Evolutionary conservation across 2,888 invertebrate species (phyloP).

Genomic region (Anthophora plumipes): DNA sequence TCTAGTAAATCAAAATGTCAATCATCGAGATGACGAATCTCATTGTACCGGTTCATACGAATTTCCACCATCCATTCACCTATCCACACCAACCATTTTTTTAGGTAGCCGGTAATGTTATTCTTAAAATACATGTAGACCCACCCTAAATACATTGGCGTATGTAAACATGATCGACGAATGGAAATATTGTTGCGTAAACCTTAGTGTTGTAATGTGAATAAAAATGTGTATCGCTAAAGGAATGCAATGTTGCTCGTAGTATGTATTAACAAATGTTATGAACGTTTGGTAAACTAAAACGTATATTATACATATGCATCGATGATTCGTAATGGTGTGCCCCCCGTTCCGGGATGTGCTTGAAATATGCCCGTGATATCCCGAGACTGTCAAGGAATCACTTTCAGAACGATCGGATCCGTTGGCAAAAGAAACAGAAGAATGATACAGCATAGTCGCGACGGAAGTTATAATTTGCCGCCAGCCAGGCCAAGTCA

Average conservation of each 20-base stretch:
- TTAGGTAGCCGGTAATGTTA: constrained; percentile 26
- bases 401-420: constrained; percentile 83
- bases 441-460: constrained; percentile 79
- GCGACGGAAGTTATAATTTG: constrained; percentile 82
- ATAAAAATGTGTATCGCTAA: constrained; percentile 55
- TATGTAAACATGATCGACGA: constrained; percentile 25
- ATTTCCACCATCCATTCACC: constrained; percentile 7
- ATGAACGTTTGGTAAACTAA: constrained; percentile 55
- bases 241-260: constrained; percentile 61
- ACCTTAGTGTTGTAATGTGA: constrained; percentile 26
- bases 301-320: constrained; percentile 41
- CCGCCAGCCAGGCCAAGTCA: constrained; percentile 75
- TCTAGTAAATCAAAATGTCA: constrained; percentile 9
- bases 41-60: constrained; percentile 9
- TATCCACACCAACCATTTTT: background rate
- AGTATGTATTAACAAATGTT: constrained; percentile 64
- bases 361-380: constrained; percentile 42
- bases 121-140: constrained; percentile 7
- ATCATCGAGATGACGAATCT: constrained; percentile 15
- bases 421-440: constrained; percentile 82
- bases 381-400: constrained; percentile 74
- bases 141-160: constrained; percentile 21
- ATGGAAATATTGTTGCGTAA: constrained; percentile 28
- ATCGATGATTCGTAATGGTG: constrained; percentile 55
- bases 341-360: constrained; percentile 47